phyloP scores from a whole-genome alignment of 2,797 vertebrate genomes.

The Fundulus diaphanus region DNA sequence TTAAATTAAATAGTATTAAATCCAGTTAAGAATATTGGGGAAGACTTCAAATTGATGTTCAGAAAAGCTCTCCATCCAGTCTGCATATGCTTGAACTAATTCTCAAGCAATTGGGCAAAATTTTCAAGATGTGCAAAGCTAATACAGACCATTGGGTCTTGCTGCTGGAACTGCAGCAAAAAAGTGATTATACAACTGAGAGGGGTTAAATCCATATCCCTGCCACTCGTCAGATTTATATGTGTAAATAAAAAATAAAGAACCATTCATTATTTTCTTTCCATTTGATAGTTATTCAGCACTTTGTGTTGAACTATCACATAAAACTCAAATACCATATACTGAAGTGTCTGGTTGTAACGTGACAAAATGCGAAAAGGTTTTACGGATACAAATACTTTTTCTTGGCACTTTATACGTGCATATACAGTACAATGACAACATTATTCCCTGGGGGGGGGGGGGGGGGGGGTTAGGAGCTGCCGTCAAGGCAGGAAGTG shows the following conservation, averaged over 20 bases:
- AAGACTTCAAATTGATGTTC: not conserved
- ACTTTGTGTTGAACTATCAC: not conserved
- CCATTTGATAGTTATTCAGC: not conserved
- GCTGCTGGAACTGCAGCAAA: not conserved
- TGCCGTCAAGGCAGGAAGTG: conserved; percentile 76
- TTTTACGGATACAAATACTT: not conserved
- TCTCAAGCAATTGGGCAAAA: too few species aligned
- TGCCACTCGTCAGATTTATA: not conserved
- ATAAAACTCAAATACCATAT: not conserved
- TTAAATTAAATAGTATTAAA: too few species aligned
- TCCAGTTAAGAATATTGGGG: not conserved
- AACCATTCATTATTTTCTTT: not conserved
- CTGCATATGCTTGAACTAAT: too few species aligned
- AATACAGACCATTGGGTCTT: not conserved
- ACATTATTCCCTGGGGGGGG: conserved; percentile 42
- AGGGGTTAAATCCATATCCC: not conserved
- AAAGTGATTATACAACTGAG: not conserved
- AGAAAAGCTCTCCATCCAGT: not conserved
- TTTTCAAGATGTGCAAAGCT: too few species aligned
- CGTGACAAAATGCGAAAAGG: not conserved
- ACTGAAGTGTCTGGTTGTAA: not conserved
- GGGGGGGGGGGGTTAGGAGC: conserved; percentile 44
- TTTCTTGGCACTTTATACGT: not conserved
- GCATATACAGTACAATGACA: conserved; percentile 21
- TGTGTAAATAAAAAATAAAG: not conserved